phyloP scores from a whole-genome alignment of 2,113 vertebrate genomes.

The Gobius niger region DNA sequence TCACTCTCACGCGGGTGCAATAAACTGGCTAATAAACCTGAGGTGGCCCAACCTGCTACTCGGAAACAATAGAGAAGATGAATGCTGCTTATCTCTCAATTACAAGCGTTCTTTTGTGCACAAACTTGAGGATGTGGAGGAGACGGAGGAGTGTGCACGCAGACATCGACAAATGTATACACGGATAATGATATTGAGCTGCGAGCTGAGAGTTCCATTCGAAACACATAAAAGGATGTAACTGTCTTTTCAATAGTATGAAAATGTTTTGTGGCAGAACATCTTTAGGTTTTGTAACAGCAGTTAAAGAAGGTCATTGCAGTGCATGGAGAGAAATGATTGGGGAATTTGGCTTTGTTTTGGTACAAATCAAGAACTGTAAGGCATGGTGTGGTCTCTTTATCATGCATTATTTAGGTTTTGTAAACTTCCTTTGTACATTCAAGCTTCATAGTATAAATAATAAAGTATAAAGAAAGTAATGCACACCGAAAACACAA shows the following conservation, averaged over 20 bases:
- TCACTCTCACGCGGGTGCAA: slow-evolving; percentile 60
- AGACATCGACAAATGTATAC: slow-evolving; percentile 36
- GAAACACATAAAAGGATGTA: slow-evolving; percentile 24
- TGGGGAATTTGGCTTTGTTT: too few species aligned
- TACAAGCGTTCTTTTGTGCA: slow-evolving; percentile 52
- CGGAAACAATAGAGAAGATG: slow-evolving; percentile 66
- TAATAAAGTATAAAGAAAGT: too few species aligned
- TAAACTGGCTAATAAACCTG: slow-evolving; percentile 69
- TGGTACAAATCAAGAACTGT: too few species aligned
- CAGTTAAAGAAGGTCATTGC: slow-evolving; percentile 34
- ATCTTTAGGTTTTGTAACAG: neutral
- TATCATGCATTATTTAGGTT: too few species aligned
- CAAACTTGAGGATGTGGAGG: slow-evolving; percentile 37
- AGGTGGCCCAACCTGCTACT: slow-evolving; percentile 60
- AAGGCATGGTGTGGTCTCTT: too few species aligned
- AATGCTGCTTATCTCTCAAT: slow-evolving; percentile 69
- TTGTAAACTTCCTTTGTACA: too few species aligned
- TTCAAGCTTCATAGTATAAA: too few species aligned
- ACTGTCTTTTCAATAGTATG: slow-evolving; percentile 28
- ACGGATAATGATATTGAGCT: slow-evolving; percentile 28
- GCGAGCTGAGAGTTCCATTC: slow-evolving; percentile 1
- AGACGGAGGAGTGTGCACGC: slow-evolving; percentile 32
- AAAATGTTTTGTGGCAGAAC: slow-evolving; percentile 37
- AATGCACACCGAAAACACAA: too few species aligned
- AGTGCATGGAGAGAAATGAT: slow-evolving; percentile 41